These are phyloP conservation scores for Drosophila lutescens DNA, from an alignment of 2,888 invertebrate species.

Conservation along the genomic window DNA sequence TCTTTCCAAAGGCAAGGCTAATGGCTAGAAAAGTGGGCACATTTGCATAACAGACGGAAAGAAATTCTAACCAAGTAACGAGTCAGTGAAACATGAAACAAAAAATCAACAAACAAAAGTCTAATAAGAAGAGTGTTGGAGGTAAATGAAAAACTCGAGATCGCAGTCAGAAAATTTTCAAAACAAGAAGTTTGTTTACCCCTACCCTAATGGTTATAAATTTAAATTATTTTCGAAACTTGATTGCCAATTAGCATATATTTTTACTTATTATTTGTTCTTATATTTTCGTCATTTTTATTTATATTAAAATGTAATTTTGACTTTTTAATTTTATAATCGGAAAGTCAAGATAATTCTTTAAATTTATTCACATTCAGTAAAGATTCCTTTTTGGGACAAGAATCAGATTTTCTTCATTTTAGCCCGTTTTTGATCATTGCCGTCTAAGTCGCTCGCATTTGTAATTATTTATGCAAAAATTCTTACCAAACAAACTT, in stretches of 20 bases:
- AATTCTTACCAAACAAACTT: constrained; percentile 72
- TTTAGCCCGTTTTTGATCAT: background rate
- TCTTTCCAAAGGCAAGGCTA: constrained; percentile 12
- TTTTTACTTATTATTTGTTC: no score
- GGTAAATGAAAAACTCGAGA: background rate
- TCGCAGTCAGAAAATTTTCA: background rate
- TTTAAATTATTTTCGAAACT: background rate
- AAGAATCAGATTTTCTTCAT: background rate
- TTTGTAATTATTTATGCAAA: constrained; percentile 75
- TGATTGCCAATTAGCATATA: background rate
- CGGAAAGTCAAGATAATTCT: background rate
- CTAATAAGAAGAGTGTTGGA: constrained; percentile 6
- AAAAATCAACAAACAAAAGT: constrained; percentile 21
- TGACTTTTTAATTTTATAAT: no score
- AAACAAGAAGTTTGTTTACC: background rate
- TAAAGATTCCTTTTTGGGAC: background rate
- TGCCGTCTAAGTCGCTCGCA: constrained; percentile 24
- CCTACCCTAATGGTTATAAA: background rate
- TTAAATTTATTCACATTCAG: background rate
- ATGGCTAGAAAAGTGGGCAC: constrained; percentile 30
- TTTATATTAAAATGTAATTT: no score
- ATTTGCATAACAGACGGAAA: constrained; percentile 45
- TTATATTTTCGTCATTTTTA: background rate
- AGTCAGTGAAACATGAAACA: constrained; percentile 40
- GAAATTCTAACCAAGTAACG: constrained; percentile 30